Evolutionary conservation across 2,797 vertebrate species (phyloP).

Genomic region (Cygnus olor): DNA sequence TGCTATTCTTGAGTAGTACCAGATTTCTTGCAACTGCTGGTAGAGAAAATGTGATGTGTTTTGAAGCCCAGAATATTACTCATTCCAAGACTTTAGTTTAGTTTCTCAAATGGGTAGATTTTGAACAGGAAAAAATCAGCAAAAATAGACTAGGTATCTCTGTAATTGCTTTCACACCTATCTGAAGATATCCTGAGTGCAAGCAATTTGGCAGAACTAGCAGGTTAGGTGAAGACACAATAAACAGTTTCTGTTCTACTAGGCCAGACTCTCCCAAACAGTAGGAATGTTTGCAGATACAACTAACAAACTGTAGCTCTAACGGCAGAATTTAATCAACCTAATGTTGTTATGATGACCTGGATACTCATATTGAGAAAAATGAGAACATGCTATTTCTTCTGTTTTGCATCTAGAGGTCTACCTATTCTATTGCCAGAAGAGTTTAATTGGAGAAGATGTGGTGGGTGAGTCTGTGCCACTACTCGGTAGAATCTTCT

Average conservation of each 20-base stretch:
- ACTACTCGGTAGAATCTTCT: not conserved
- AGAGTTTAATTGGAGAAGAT: not conserved
- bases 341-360: not conserved
- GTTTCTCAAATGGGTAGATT: not conserved
- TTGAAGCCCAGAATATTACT: not conserved
- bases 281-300: not conserved
- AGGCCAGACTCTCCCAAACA: not conserved
- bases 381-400: not conserved
- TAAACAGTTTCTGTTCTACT: not conserved
- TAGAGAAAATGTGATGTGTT: not conserved
- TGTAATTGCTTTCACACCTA: slow-evolving; percentile 33
- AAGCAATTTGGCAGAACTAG: not conserved
- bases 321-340: not conserved
- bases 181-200: not conserved
- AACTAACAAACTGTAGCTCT: not conserved
- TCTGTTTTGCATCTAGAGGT: not conserved
- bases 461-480: not conserved
- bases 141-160: not conserved
- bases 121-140: not conserved
- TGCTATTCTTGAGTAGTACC: not conserved
- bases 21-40: slow-evolving; percentile 28
- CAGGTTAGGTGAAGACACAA: slow-evolving; percentile 8
- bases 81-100: not conserved
- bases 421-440: not conserved
- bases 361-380: not conserved